phyloP scores from a whole-genome alignment of 2,888 invertebrate genomes.

The Drosophila fungiperda region DNA sequence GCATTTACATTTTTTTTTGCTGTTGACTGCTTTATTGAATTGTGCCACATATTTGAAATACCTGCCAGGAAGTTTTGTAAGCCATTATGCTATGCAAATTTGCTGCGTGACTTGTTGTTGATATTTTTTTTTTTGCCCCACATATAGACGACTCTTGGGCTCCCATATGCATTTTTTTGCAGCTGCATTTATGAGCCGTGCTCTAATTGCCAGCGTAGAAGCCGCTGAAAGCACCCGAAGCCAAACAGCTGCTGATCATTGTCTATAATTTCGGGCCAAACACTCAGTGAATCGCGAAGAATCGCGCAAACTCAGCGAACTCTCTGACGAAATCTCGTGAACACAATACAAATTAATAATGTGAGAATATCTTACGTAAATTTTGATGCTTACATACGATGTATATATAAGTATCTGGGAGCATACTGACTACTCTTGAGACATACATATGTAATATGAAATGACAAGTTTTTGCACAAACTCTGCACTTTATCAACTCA shows the following conservation, averaged over 20 bases:
- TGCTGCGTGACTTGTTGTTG: slow-evolving; percentile 66
- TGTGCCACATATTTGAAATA: slow-evolving; percentile 76
- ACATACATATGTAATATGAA: slow-evolving; percentile 12
- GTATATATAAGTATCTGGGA: slow-evolving; percentile 35
- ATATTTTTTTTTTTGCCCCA: slow-evolving; percentile 23
- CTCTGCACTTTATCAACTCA: slow-evolving; percentile 50
- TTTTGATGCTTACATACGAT: slow-evolving; percentile 29
- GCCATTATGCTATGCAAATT: slow-evolving; percentile 67
- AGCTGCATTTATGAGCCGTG: slow-evolving; percentile 54
- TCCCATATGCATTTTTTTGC: slow-evolving; percentile 14
- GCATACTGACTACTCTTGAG: slow-evolving; percentile 6
- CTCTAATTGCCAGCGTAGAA: slow-evolving; percentile 53
- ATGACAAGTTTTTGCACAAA: slow-evolving; percentile 24
- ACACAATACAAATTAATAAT: slow-evolving; percentile 76
- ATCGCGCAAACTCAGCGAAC: slow-evolving; percentile 21
- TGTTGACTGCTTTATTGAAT: slow-evolving; percentile 65
- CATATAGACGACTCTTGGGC: slow-evolving; percentile 36
- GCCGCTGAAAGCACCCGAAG: slow-evolving; percentile 29
- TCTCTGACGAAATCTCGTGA: slow-evolving; percentile 57
- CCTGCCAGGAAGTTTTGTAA: slow-evolving; percentile 72
- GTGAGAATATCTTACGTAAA: slow-evolving; percentile 77
- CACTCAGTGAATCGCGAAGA: slow-evolving; percentile 45
- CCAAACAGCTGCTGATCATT: slow-evolving; percentile 53
- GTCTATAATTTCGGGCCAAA: slow-evolving; percentile 55
- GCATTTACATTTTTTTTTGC: slow-evolving; percentile 32